phyloP scores from a whole-genome alignment of 2,888 invertebrate species.

The Caprella mutica region DNA sequence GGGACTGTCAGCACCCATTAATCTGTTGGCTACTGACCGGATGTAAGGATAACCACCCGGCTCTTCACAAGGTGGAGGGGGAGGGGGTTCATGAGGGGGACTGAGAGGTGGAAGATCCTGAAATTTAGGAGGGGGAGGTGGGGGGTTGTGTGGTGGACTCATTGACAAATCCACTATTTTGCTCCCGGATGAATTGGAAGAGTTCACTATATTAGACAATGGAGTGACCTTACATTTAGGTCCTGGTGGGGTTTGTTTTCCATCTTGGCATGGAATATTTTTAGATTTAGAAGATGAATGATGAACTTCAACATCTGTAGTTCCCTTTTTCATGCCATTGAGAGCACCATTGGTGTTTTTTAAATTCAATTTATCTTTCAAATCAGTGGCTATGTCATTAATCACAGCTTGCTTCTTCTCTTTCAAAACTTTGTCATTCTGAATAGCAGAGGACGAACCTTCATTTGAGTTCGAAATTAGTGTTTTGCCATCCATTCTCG shows the following conservation, averaged over 20 bases:
- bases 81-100: slow-evolving; percentile 9
- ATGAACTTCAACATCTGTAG: slow-evolving; percentile 32
- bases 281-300: slow-evolving; percentile 7
- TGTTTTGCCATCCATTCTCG: slow-evolving; percentile 4
- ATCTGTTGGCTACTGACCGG: slow-evolving; percentile 4
- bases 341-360: slow-evolving; percentile 19
- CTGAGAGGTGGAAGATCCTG: slow-evolving; percentile 10
- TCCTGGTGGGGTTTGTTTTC: not conserved
- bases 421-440: not conserved
- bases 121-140: slow-evolving; percentile 5
- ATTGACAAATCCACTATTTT: not conserved
- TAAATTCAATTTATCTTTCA: slow-evolving; percentile 27
- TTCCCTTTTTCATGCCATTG: slow-evolving; percentile 32
- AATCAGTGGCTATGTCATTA: slow-evolving; percentile 10
- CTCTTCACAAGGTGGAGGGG: slow-evolving; percentile 3
- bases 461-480: slow-evolving; percentile 7
- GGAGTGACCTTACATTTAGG: slow-evolving; percentile 3
- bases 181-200: not conserved
- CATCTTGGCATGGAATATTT: not conserved
- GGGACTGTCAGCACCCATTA: slow-evolving; percentile 8
- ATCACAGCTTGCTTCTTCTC: not conserved
- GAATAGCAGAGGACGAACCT: not conserved
- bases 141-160: not conserved
- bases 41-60: slow-evolving; percentile 9
- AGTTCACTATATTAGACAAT: slow-evolving; percentile 12